A percentile compares a stretch with the other conserved stretches of the same genome.
Evolutionary conservation across 2,888 invertebrate genomes (phyloP).

Genomic region (Tetragonula carbonaria): DNA sequence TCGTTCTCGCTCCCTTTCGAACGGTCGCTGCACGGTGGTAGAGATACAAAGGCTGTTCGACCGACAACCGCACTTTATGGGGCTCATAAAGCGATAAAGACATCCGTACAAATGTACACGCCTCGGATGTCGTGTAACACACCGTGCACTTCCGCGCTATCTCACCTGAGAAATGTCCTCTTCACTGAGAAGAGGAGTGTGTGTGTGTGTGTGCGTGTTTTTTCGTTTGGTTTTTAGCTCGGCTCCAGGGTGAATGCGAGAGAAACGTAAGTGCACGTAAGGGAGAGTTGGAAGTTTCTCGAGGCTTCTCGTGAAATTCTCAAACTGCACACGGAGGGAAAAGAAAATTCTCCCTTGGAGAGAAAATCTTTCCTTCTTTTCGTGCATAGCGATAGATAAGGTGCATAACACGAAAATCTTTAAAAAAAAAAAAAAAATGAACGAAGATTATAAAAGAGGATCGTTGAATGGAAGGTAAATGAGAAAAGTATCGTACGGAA

Average conservation of each 20-base stretch:
- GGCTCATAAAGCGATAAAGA: conserved; percentile 79
- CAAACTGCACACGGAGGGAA: not conserved
- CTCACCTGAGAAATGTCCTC: conserved; percentile 64
- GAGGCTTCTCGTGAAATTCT: not conserved
- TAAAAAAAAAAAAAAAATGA: not conserved
- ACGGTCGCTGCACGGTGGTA: not conserved
- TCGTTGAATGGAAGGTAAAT: not conserved
- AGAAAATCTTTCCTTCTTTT: too few relatives aligned
- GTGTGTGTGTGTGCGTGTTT: not conserved
- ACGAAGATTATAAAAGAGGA: too few relatives aligned
- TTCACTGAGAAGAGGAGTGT: conserved; percentile 10
- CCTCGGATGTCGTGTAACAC: conserved; percentile 53
- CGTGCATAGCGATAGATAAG: too few relatives aligned
- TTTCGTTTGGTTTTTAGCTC: not conserved
- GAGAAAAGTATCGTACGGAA: not conserved
- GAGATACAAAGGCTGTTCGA: conserved; percentile 61
- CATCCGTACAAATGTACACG: conserved; percentile 75
- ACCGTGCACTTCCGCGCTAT: conserved; percentile 64
- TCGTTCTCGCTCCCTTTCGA: conserved; percentile 36
- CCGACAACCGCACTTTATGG: conserved; percentile 76
- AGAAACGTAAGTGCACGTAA: not conserved
- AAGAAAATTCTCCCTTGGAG: not conserved
- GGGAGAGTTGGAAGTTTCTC: not conserved
- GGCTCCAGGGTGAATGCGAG: not conserved
- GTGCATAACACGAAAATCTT: not conserved